Percentiles rank a stretch among this genome's conserved stretches.
These are phyloP conservation scores for Ethmia dodecea DNA, from an alignment of 2,888 invertebrate genomes.

Conservation along the genomic window DNA sequence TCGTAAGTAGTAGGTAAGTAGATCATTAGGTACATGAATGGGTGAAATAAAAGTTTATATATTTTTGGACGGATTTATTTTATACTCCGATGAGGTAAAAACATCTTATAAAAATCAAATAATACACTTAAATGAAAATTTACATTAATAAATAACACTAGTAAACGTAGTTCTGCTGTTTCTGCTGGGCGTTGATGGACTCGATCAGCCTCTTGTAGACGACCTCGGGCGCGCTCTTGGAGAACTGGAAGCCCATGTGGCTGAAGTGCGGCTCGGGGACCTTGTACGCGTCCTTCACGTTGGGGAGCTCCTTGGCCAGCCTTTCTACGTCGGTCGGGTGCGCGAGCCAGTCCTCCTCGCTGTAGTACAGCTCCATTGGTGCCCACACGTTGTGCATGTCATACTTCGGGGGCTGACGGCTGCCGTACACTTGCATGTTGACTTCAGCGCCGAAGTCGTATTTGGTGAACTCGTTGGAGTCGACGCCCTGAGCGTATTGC, in stretches of 20 bases:
- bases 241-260: slow-evolving; percentile 67
- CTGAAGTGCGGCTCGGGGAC: slow-evolving; percentile 72
- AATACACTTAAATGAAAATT: slow-evolving; percentile 17
- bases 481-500: slow-evolving; percentile 75
- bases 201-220: slow-evolving; percentile 56
- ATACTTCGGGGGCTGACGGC: slow-evolving; percentile 48
- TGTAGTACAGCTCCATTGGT: slow-evolving; percentile 60
- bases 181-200: slow-evolving; percentile 24
- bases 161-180: slow-evolving; percentile 5
- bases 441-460: slow-evolving; percentile 54
- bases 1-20: no score
- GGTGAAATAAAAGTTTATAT: no score
- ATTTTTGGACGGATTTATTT: slow-evolving; percentile 52
- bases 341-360: slow-evolving; percentile 82
- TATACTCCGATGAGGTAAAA: slow-evolving; percentile 35
- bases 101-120: slow-evolving; percentile 29
- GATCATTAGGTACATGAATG: no score
- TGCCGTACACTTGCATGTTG: slow-evolving; percentile 56
- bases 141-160: slow-evolving; percentile 12
- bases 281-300: slow-evolving; percentile 69
- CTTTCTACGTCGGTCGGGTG: slow-evolving; percentile 76
- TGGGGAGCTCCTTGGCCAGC: slow-evolving; percentile 73
- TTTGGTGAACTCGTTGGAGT: slow-evolving; percentile 48
- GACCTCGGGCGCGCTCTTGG: slow-evolving; percentile 44
- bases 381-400: slow-evolving; percentile 50